Base-by-base conservation (phyloP, 2,797 vertebrate genomes). In the Babyrousa celebensis region DNA sequence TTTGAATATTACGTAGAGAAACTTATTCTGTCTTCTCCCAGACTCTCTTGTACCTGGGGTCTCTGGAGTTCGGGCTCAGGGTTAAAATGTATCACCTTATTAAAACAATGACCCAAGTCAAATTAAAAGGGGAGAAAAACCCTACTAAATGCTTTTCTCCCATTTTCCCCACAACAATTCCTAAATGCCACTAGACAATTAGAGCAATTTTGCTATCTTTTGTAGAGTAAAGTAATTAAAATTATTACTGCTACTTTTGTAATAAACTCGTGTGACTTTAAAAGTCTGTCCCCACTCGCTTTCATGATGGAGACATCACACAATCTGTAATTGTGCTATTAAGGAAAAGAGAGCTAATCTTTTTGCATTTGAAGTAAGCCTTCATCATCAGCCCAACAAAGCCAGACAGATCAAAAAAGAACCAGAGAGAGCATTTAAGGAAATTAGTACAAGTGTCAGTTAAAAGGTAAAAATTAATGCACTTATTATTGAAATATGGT, bases 361-460 rank as follows among this genome's bases (percentile, higher is more conserved):
- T 98, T 98, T 97, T 99, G 99, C 99, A 99, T 99, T 98, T 98
- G 98, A 98, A 99, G 99, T 98, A 98, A 98, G 98, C 98, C 98
- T 98, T 98, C 98, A 98, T 98, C 98, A 97, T 97, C 98, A 98
- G 98, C 98, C 98, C 97, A 98, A 98, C 99, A 98, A 99, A 98
- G 98, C 98, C 97, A 98, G 98, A 98, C 98, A 99, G 98, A 99
- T 99, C 98, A 99, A 98, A 99, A 99, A 98, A 98, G 98, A 98
- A 97, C 96, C 97, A 97, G 98, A 98, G 98, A 98, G 98, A 98
- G 98, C 98, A 98, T 98, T 98, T 99, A 99, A 99, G 98, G 98
- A 99, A 99, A 99, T 98, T 98, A 99, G 98, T 98, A 98, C 98
- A 99, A 99, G 99, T 99, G 98, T 98, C 98, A 99, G 98, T 98